Evolutionary conservation across 2,113 vertebrate genomes (phyloP), one percentile per base, ranked within the genome.

Genomic region (Desmodus rotundus): DNA sequence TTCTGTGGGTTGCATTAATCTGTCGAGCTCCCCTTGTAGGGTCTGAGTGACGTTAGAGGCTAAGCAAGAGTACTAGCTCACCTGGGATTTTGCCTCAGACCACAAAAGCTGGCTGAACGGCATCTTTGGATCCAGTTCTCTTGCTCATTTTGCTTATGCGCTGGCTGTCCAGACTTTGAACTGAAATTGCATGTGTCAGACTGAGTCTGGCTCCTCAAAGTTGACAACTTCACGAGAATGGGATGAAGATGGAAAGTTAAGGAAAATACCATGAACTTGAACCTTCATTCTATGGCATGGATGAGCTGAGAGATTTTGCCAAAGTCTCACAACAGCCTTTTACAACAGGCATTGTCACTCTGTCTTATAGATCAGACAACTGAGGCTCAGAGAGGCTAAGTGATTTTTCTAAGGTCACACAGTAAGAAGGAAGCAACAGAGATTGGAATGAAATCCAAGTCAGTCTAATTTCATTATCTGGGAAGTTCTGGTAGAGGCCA

Each of bases 401-500:
- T 17, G 16, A 78, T 67, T 63, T 92, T 88, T 87, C 81, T 47
- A 85, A 90, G 58, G 15, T 36, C 65, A 86, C 85, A 58, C 33
- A 94, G 67, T 20, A 54, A 84, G 33, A 85, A 70, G 28, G 2
- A 93, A 92, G 31, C 4, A 38, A 20, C 81, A 90, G 72, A 87
- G 41, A 52, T 17, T 58, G 47, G 33, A 78, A 2, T 76, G 36
- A 83, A 76, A 87, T 90, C 10, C 5, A 74, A 93, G 28, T 63
- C 58, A 82, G 11, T 47, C 33, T 67, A 81, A 94, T 52, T 77
- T 92, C 65, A 36, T 95, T 96, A 86, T 85, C 65, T 92, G 47
- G 3, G 17, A 68, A n/a, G 31, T 88, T 86, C 52, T 47, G 24
- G 89, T 41, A 73, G 36, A 76, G 81, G 33, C 3, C 63, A 47